Evolutionary conservation across 2,797 vertebrate genomes (phyloP), one percentile per base, ranked within the genome.

Genomic region (Amblyopsis hoosieri): DNA sequence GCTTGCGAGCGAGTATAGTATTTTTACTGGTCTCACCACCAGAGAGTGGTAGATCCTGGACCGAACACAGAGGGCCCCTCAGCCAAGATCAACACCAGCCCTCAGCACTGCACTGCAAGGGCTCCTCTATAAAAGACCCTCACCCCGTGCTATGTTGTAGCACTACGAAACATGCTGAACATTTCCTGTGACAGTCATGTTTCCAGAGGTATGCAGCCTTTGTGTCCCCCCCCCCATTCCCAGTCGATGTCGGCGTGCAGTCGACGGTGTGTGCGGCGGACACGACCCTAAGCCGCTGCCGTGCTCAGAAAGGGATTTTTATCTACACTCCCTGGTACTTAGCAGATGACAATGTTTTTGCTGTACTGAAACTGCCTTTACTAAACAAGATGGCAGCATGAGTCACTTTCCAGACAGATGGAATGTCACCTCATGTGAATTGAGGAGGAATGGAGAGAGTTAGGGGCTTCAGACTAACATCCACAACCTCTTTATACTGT

Each of bases 141-240:
- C 81, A 77, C 74, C 76, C 81, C 78, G 71, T 50, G 64, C 80
- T 77, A 73, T 31, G 80, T 67, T 81, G 81, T 75, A 76, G 83
- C 74, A 52, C 79, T 71, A 77, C 73, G 61, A 86, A 86, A 90
- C 91, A 90, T 89, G 89, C 83, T 67, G 78, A 87, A 93, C 91
- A 92, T 90, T 92, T 92, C 90, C 91, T 91, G 88, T 85, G 76
- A 86, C 83, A 76, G 80, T 81, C 67, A 37, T 79, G 81, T 88
- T 89, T 89, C 84, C 80, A 80, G 74, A 70, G 74, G 76, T 79
- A 72, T 66, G 45, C 31, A 58, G 71, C 58, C 67, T 47, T 45
- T 3, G 23, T 23, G 23, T 23, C 3, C 19, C 19, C 17, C 17
- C 66, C 75, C 70, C 49, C 45, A 72, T 56, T 78, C 45, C 52